These are phyloP conservation scores for Oriolus oriolus DNA, from an alignment of 2,113 vertebrate genomes.

Conservation along the genomic window DNA sequence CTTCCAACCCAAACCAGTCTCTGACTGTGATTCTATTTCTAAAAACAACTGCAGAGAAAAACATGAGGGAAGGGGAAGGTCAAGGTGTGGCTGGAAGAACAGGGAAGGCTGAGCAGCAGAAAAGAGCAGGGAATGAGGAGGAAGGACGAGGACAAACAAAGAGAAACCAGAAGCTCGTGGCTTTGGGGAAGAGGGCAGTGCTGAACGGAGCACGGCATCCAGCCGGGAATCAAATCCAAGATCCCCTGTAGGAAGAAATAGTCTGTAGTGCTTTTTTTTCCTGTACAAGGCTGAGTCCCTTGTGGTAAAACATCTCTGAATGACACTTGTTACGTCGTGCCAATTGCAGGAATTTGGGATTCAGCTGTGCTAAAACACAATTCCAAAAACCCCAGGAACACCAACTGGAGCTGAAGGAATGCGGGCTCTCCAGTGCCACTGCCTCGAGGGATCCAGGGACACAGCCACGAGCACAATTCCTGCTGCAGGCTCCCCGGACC, in stretches of 20 bases:
- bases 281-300: neutral
- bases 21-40: neutral
- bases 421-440: neutral
- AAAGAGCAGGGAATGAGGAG: neutral
- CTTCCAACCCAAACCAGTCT: neutral
- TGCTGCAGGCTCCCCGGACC: neutral
- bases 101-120: neutral
- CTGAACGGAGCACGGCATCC: neutral
- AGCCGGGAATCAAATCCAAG: neutral
- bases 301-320: neutral
- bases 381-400: neutral
- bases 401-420: neutral
- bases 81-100: neutral
- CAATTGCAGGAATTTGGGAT: too few relatives aligned
- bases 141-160: neutral
- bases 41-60: neutral
- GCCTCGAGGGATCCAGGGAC: rapidly evolving
- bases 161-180: neutral
- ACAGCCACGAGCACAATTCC: neutral
- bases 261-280: neutral
- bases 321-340: too few relatives aligned
- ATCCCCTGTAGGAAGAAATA: neutral
- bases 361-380: too few relatives aligned
- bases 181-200: neutral
- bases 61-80: neutral